These are phyloP conservation scores for Cephus runcator DNA, from an alignment of 2,888 invertebrate genomes.

Conservation along the genomic window DNA sequence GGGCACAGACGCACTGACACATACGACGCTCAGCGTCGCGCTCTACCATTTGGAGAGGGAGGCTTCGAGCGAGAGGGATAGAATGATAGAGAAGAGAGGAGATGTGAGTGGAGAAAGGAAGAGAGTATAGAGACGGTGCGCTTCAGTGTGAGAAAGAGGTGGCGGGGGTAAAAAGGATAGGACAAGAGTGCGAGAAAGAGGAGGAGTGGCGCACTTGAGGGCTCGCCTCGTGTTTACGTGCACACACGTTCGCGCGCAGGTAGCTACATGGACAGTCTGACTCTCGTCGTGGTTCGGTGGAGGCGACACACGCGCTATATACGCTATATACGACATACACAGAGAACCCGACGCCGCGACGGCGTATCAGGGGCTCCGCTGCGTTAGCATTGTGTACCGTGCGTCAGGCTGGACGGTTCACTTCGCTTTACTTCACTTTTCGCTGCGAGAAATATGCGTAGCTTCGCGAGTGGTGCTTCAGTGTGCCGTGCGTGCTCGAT, in stretches of 20 bases:
- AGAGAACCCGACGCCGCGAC: constrained; percentile 22
- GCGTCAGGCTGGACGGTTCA: constrained; percentile 42
- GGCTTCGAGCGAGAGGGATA: background rate
- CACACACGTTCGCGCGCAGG: constrained; percentile 17
- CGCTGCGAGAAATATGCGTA: constrained; percentile 47
- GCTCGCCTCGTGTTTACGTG: constrained; percentile 32
- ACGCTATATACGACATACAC: background rate
- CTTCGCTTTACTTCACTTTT: constrained; percentile 28
- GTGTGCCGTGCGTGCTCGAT: constrained; percentile 51
- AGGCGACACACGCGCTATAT: background rate
- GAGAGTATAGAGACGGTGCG: background rate
- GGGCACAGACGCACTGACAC: background rate
- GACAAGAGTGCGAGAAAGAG: background rate
- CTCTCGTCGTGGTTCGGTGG: background rate
- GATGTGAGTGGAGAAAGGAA: constrained; percentile 4
- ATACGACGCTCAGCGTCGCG: constrained; percentile 61
- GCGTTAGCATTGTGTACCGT: constrained; percentile 39
- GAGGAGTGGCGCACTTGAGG: background rate
- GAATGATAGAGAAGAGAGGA: background rate
- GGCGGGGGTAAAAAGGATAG: background rate
- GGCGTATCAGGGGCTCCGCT: constrained; percentile 30
- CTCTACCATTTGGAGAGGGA: constrained; percentile 51
- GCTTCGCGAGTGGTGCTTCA: constrained; percentile 43
- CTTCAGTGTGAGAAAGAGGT: background rate
- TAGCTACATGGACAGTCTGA: background rate